phyloP scores from a whole-genome alignment of 1,140 invertebrate genomes.

The Luehdorfia chinensis region DNA sequence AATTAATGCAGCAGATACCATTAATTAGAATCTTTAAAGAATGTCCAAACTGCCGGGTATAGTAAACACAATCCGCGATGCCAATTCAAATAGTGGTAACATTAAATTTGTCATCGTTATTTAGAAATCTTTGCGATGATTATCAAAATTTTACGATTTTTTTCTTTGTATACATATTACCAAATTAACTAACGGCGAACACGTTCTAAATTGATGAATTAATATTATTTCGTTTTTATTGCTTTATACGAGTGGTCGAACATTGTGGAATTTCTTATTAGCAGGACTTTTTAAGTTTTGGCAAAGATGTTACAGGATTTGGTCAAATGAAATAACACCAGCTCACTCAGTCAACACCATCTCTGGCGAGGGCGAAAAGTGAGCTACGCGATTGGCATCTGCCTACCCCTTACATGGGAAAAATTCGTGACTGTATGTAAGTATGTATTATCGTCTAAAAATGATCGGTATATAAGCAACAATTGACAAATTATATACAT shows the following conservation, averaged over 20 bases:
- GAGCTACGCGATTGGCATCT: no score
- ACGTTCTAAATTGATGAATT: neutral
- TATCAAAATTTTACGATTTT: conserved; percentile 44
- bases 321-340: neutral
- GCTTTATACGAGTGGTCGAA: neutral
- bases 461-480: no score
- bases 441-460: no score
- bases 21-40: neutral
- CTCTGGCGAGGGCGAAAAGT: no score
- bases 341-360: neutral
- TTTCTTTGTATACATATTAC: conserved; percentile 25
- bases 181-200: conserved; percentile 30
- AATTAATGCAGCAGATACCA: neutral
- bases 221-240: neutral
- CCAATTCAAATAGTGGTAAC: neutral
- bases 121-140: conserved; percentile 28
- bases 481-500: no score
- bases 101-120: conserved; percentile 20
- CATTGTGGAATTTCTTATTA: no score
- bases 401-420: no score
- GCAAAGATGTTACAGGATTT: neutral
- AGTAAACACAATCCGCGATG: neutral
- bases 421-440: no score
- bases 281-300: no score
- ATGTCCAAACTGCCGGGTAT: neutral